Conservation (phyloP, 2,113 vertebrate species). For the Notothenia rossii region DNA sequence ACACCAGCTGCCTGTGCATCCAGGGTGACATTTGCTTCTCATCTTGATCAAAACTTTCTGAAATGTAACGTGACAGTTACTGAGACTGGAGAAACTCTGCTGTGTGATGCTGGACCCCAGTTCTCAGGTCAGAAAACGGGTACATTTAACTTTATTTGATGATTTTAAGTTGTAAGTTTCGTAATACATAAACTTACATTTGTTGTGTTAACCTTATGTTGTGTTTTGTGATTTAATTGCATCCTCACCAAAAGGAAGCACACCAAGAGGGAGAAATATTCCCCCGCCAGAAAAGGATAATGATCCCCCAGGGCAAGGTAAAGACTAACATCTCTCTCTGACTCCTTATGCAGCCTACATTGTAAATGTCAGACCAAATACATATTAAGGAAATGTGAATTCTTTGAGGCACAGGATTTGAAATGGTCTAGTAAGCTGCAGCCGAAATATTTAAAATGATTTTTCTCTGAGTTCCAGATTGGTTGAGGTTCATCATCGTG, state of each 20-base stretch:
- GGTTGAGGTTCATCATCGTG: background rate
- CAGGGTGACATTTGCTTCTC: accelerated
- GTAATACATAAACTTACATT: too few species aligned
- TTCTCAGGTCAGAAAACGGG: background rate
- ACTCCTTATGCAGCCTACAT: too few species aligned
- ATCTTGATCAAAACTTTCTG: background rate
- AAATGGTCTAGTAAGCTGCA: too few species aligned
- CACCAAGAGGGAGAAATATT: background rate
- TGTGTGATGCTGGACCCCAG: background rate
- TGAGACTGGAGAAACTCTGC: background rate
- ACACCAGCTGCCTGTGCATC: accelerated
- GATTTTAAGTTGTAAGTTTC: background rate
- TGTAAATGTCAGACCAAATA: background rate
- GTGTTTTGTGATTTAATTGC: background rate
- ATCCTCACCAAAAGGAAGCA: background rate
- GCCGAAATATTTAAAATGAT: background rate
- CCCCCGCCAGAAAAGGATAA: too few species aligned
- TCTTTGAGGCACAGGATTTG: too few species aligned
- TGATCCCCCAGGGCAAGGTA: background rate
- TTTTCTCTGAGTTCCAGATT: background rate
- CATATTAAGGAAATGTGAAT: too few species aligned
- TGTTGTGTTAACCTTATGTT: background rate
- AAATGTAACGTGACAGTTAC: background rate
- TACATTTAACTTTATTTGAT: background rate
- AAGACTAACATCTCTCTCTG: background rate